A percentile compares a stretch with the other conserved stretches of the same genome.
These are phyloP conservation scores for Pollimyrus isidori DNA, from an alignment of 2,113 vertebrate genomes.

Conservation along the genomic window DNA sequence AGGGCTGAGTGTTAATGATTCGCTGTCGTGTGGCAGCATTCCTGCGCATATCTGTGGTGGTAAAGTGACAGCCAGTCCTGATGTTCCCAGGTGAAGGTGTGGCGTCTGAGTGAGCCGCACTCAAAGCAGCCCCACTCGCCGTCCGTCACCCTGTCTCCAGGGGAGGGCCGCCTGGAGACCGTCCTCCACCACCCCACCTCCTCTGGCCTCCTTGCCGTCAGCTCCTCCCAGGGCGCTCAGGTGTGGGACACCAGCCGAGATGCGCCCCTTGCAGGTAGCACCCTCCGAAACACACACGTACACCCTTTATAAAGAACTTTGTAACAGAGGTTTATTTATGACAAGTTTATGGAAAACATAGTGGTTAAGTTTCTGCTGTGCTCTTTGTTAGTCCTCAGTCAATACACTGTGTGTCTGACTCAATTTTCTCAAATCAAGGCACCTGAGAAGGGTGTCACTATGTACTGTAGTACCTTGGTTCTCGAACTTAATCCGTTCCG, in stretches of 20 bases:
- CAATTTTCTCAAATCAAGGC: background rate
- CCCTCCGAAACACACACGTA: background rate
- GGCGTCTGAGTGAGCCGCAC: slow-evolving; percentile 62
- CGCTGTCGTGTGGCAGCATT: background rate
- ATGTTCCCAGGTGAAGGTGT: slow-evolving; percentile 76
- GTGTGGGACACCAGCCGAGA: slow-evolving; percentile 73
- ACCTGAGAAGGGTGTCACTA: background rate
- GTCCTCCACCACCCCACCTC: slow-evolving; percentile 81
- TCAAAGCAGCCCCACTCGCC: slow-evolving; percentile 47
- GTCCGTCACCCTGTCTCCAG: slow-evolving; percentile 57
- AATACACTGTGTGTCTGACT: background rate
- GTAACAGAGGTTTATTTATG: background rate
- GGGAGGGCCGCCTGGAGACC: slow-evolving; percentile 49
- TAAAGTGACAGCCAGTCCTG: background rate
- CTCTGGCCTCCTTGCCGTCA: slow-evolving; percentile 65
- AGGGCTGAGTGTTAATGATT: background rate
- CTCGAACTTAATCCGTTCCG: too few relatives aligned
- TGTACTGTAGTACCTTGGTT: background rate
- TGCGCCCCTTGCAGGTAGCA: slow-evolving; percentile 67
- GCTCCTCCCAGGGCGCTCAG: slow-evolving; percentile 43
- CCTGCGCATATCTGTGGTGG: background rate
- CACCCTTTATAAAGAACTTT: background rate
- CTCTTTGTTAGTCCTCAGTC: background rate
- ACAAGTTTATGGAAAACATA: background rate
- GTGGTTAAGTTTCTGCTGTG: background rate